Evolutionary conservation across 2,888 invertebrate genomes (phyloP).

Genomic region (Standfussiana lucernea): DNA sequence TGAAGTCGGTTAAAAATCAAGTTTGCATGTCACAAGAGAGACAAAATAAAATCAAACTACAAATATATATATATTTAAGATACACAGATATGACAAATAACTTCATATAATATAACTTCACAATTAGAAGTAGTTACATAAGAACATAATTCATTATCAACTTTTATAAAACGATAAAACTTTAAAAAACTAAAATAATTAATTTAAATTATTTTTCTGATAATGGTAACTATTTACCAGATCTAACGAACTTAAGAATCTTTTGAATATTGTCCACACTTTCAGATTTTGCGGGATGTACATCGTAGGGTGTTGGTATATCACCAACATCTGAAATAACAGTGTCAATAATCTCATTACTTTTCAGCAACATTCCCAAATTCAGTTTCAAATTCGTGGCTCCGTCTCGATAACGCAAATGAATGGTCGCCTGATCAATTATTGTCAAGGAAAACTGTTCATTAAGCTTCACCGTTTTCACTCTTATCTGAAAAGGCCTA

Average conservation of each 20-base stretch:
- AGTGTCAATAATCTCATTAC: constrained; percentile 81
- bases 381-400: constrained; percentile 72
- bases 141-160: background rate
- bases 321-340: constrained; percentile 67
- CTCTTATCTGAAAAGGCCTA: constrained; percentile 76
- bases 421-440: constrained; percentile 77
- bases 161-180: background rate
- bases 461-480: constrained; percentile 78
- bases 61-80: background rate
- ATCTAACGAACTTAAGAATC: constrained; percentile 54
- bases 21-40: background rate
- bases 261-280: constrained; percentile 69
- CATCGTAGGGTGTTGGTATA: constrained; percentile 74
- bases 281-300: constrained; percentile 59
- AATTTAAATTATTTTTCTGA: background rate
- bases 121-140: background rate
- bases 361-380: constrained; percentile 82
- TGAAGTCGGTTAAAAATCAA: too few species aligned
- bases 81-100: background rate
- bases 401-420: constrained; percentile 74
- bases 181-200: background rate
- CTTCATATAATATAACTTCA: background rate
- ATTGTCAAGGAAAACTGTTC: constrained; percentile 78
- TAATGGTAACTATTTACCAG: constrained; percentile 21
- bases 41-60: background rate